Percentiles rank a stretch among this genome's conserved stretches.
These are phyloP conservation scores for Solen grandis DNA, from an alignment of 1,140 invertebrate genomes.

Conservation along the genomic window DNA sequence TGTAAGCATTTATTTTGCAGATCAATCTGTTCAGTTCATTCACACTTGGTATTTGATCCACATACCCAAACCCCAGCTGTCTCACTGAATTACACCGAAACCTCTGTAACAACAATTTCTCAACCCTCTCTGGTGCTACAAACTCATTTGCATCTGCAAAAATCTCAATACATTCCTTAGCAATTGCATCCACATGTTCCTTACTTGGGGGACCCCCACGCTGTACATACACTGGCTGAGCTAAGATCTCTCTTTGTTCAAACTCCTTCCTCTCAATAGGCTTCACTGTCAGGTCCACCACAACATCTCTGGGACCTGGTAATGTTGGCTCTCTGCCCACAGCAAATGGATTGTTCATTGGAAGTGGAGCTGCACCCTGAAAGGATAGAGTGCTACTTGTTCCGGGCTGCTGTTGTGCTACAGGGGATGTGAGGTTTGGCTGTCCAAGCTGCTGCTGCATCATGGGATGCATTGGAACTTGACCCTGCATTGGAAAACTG, in stretches of 20 bases:
- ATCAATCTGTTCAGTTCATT: slow-evolving; percentile 65
- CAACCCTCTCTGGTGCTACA: slow-evolving; percentile 68
- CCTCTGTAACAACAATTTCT: slow-evolving; percentile 65
- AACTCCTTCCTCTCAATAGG: slow-evolving; percentile 52
- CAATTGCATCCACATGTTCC: slow-evolving; percentile 63
- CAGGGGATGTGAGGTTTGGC: neutral
- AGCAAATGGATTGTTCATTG: neutral
- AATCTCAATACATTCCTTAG: slow-evolving; percentile 72
- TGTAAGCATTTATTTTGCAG: slow-evolving; percentile 74
- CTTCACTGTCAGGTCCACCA: slow-evolving; percentile 11
- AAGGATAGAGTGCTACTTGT: neutral
- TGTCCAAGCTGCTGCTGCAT: neutral
- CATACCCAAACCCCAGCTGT: slow-evolving; percentile 53
- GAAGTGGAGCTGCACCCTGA: neutral
- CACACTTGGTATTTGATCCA: slow-evolving; percentile 63
- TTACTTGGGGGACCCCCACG: slow-evolving; percentile 23
- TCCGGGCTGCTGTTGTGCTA: neutral
- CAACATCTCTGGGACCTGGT: neutral
- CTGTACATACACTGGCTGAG: slow-evolving; percentile 51
- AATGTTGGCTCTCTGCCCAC: neutral
- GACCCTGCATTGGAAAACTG: neutral
- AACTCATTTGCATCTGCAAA: slow-evolving; percentile 68
- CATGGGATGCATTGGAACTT: neutral
- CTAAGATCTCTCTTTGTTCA: slow-evolving; percentile 60
- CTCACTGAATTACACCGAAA: slow-evolving; percentile 49